phyloP scores from a whole-genome alignment of 2,888 invertebrate genomes.

The Luperina nickerlii region DNA sequence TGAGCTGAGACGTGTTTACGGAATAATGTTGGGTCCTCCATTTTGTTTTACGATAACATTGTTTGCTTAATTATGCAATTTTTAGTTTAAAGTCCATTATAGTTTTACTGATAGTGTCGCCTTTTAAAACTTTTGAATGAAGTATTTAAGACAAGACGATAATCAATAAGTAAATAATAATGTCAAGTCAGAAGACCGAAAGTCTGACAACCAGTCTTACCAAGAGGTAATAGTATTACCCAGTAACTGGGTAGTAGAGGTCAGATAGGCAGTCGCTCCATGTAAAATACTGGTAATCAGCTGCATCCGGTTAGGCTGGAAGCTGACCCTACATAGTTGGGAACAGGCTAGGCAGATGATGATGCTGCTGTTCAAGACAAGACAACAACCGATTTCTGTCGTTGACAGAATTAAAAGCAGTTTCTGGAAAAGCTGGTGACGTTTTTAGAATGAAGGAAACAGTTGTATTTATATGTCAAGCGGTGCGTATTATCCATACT shows the following conservation, averaged over 20 bases:
- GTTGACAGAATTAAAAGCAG: slow-evolving; percentile 7
- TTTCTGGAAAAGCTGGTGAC: slow-evolving; percentile 1
- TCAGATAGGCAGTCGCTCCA: too few relatives aligned
- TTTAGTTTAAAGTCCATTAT: background rate
- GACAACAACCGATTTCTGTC: background rate
- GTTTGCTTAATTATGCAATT: slow-evolving; percentile 58
- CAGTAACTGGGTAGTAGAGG: background rate
- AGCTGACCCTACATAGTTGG: too few relatives aligned
- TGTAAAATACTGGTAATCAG: too few relatives aligned
- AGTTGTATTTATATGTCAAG: background rate
- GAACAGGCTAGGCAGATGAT: too few relatives aligned
- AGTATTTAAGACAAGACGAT: background rate
- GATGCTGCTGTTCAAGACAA: background rate
- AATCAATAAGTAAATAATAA: background rate
- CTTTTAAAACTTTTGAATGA: background rate
- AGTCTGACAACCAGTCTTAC: background rate
- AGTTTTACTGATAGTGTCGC: slow-evolving; percentile 8
- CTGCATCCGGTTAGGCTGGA: too few relatives aligned
- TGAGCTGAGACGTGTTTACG: slow-evolving; percentile 37
- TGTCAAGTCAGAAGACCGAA: background rate
- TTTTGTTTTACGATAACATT: slow-evolving; percentile 69
- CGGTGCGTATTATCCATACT: slow-evolving; percentile 6
- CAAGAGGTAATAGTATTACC: too few relatives aligned
- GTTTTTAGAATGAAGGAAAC: slow-evolving; percentile 10
- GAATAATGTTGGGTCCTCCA: slow-evolving; percentile 39